These are phyloP conservation scores for Procambarus clarkii DNA, from an alignment of 1,140 invertebrate species.

Conservation along the genomic window DNA sequence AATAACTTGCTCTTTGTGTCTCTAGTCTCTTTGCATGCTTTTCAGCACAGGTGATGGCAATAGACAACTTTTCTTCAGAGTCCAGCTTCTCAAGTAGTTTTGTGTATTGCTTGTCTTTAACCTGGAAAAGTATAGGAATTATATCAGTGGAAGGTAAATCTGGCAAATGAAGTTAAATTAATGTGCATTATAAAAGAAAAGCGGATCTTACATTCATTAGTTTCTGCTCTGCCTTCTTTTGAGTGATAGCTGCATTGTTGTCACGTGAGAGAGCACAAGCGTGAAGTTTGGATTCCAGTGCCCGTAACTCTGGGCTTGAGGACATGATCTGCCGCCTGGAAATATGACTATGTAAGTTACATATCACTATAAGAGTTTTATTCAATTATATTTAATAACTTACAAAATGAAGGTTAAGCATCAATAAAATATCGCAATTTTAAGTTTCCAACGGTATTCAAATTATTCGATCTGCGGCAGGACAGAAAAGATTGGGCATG, in stretches of 20 bases:
- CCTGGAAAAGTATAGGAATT: background rate
- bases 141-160: too few species aligned
- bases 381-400: too few species aligned
- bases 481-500: too few species aligned
- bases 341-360: too few species aligned
- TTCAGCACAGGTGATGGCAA: constrained; percentile 5
- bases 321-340: constrained; percentile 43
- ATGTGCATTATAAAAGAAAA: background rate
- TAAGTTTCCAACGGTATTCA: too few species aligned
- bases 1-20: constrained; percentile 5
- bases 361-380: too few species aligned
- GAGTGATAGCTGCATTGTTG: constrained; percentile 43
- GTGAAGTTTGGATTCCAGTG: constrained; percentile 38
- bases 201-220: background rate
- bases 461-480: too few species aligned
- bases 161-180: too few species aligned
- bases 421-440: too few species aligned
- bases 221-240: constrained; percentile 23
- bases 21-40: constrained; percentile 15
- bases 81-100: constrained; percentile 6
- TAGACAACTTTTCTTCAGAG: constrained; percentile 1
- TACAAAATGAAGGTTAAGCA: too few species aligned
- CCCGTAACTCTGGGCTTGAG: constrained; percentile 27
- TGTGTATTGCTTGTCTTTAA: constrained; percentile 29
- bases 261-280: constrained; percentile 36